phyloP scores from a whole-genome alignment of 2,113 vertebrate genomes.

The Myxocyprinus asiaticus region DNA sequence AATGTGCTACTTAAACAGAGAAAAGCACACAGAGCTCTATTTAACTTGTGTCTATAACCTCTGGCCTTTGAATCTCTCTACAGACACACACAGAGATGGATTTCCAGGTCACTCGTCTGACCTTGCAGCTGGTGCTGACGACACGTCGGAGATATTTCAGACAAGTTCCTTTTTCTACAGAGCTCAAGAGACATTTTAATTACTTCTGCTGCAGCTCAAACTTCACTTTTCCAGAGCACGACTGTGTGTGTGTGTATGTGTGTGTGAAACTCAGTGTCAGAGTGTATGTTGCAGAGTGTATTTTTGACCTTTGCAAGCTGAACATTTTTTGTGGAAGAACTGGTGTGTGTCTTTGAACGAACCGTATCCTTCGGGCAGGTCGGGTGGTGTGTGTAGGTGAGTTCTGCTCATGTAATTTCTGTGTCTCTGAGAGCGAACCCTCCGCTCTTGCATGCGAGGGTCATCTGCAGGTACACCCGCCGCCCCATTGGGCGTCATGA shows the following conservation, averaged over 20 bases:
- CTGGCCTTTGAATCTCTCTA: constrained; percentile 13
- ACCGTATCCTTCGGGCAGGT: constrained; percentile 97
- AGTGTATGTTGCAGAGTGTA: constrained; percentile 1
- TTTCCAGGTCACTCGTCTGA: constrained; percentile 29
- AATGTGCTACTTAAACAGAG: neutral
- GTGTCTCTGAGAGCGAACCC: constrained; percentile 93
- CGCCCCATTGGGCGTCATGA: constrained; percentile 88
- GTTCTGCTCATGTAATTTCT: constrained; percentile 99
- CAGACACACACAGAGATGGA: neutral
- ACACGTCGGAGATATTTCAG: constrained; percentile 6
- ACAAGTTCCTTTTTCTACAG: neutral
- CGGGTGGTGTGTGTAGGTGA: constrained; percentile 94
- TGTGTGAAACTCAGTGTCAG: neutral
- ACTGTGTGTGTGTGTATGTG: constrained; percentile 2
- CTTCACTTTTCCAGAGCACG: constrained; percentile 5
- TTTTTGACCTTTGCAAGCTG: constrained; percentile 10
- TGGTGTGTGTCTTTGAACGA: constrained; percentile 51
- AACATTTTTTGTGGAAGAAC: neutral
- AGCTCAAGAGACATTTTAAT: constrained; percentile 13
- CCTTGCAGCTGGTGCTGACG: constrained; percentile 39
- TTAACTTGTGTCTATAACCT: constrained; percentile 34
- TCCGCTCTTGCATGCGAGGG: constrained; percentile 87
- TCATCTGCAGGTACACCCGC: constrained; percentile 80
- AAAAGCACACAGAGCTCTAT: constrained; percentile 11
- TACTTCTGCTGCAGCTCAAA: constrained; percentile 1